Evolutionary conservation across 2,888 invertebrate species (phyloP).

Genomic region (Prionchulus punctatus): DNA sequence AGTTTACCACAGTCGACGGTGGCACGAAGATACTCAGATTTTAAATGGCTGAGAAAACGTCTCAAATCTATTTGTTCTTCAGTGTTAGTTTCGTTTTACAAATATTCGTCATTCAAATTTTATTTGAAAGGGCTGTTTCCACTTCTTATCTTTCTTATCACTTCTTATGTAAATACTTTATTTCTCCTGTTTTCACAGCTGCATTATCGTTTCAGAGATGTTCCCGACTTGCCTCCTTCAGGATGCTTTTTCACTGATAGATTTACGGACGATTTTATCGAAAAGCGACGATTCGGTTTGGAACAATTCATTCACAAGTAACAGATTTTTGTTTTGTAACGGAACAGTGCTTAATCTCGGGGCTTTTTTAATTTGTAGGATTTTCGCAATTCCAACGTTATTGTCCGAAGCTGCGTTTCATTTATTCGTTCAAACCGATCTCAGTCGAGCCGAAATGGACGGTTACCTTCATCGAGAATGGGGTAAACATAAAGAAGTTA

Average conservation of each 20-base stretch:
- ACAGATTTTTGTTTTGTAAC: not conserved
- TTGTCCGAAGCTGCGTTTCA: constrained; percentile 4
- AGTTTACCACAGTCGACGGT: not conserved
- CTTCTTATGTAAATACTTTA: too few relatives aligned
- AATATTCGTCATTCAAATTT: too few relatives aligned
- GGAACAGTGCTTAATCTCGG: not conserved
- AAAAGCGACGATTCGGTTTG: not conserved
- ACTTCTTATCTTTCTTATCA: not conserved
- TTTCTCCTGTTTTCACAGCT: too few relatives aligned
- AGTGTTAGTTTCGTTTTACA: too few relatives aligned
- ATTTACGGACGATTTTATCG: constrained; percentile 1
- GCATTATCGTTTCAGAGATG: constrained; percentile 2
- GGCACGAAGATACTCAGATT: not conserved
- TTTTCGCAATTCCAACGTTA: constrained; percentile 3
- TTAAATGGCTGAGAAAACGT: not conserved
- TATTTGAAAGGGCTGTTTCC: not conserved
- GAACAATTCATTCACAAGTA: constrained; percentile 1
- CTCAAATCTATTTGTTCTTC: not conserved
- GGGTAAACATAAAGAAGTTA: not conserved
- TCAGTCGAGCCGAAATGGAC: not conserved
- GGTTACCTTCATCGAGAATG: not conserved
- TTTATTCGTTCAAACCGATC: constrained; percentile 2
- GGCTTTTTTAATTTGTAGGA: not conserved
- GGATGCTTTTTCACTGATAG: not conserved
- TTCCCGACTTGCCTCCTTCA: not conserved